Conservation (phyloP, 1,140 invertebrate species). For the Hermatobates lingyangjiaoensis region DNA sequence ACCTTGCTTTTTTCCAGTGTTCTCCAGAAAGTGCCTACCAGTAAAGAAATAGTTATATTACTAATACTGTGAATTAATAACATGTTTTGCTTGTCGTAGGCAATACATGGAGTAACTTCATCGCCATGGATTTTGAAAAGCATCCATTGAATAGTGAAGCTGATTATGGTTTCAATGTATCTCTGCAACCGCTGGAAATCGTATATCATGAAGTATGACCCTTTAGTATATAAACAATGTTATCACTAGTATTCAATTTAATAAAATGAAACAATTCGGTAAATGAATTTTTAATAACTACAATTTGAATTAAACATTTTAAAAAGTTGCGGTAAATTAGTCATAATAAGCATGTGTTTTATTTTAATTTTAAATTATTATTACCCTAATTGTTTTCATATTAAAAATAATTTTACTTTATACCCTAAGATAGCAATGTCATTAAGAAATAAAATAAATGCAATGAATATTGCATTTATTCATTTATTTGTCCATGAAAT, state of each 20-base stretch:
- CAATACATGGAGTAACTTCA: conserved; percentile 41
- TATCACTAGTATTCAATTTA: no score
- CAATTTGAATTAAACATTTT: neutral
- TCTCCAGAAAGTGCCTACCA: no score
- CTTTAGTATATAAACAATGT: conserved; percentile 3
- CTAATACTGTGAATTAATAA: no score
- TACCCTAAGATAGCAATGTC: no score
- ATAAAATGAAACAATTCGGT: no score
- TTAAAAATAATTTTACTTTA: no score
- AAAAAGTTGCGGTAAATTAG: neutral
- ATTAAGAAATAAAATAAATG: no score
- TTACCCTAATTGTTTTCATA: no score
- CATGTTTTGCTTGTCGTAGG: conserved; percentile 29
- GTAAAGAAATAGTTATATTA: no score
- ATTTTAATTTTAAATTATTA: neutral
- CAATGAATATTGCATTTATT: no score
- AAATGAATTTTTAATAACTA: neutral
- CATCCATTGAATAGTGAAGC: conserved; percentile 45
- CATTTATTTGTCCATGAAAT: no score
- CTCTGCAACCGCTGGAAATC: conserved; percentile 54
- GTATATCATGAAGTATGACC: conserved; percentile 59
- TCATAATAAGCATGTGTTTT: neutral
- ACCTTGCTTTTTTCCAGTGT: no score
- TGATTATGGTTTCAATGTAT: conserved; percentile 44
- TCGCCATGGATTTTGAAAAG: conserved; percentile 56